Base-by-base conservation (phyloP, 2,797 vertebrate species). In the Potorous gilbertii region DNA sequence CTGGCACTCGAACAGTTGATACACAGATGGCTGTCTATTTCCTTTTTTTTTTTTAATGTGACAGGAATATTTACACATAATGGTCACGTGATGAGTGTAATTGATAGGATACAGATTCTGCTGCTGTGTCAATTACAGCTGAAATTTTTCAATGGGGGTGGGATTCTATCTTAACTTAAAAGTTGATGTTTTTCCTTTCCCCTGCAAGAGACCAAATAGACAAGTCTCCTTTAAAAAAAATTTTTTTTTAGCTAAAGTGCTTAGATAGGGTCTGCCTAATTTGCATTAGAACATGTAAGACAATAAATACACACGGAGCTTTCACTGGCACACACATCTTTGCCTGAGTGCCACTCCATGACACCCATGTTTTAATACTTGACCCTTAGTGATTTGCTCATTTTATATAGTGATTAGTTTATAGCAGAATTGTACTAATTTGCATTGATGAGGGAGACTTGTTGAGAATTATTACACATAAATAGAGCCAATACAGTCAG, bases 371-470 rank as follows among this genome's bases (percentile, higher is more conserved):
- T 93, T 92, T 90, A 93, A 81, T 95, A 93, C 91, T 95, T 5
- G 57, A 62, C 93, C 90, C 55, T 0, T n/a, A 92, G 96, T 93
- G 95, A 55, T 54, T n/a, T 95, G 90, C 59, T 96, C 54, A 5
- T 94, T 96, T 95, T 92, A 92, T 96, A 59, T 95, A 54, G 95
- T 92, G 94, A 97, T 95, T 95, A 90, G 94, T 96, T 97, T 93
- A 90, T n/a, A 91, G 95, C 90, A 89, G 87, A 1, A 6, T 87
- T 50, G 46, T 52, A 59, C 57, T 96, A 59, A 95, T 97, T 97
- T 94, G 96, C 90, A 91, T 74, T 40, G 94, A 91, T n/a, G 52
- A 54, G 96, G 94, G 96, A 93, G 93, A 34, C 52, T 92, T 57
- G 8, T 31, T 9, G 91, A 95, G 96, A 91, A 34, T 93, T 90